These are phyloP conservation scores for Nanorana parkeri DNA, from an alignment of 2,113 vertebrate species.

Conservation along the genomic window DNA sequence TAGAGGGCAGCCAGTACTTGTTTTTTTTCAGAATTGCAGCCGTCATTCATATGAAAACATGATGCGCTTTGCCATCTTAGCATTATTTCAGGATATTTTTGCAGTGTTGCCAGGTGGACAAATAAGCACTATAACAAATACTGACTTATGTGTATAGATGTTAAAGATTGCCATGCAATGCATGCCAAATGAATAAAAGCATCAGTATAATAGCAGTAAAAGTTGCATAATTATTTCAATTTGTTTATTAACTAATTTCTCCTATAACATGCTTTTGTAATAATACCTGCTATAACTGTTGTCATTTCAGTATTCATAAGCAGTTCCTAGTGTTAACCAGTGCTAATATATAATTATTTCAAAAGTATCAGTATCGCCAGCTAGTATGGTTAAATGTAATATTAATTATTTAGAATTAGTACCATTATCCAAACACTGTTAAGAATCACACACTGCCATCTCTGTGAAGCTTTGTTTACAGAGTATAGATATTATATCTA, in stretches of 20 bases:
- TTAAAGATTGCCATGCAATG: slow-evolving; percentile 12
- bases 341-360: not conserved
- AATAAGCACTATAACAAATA: slow-evolving; percentile 29
- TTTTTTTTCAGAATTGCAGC: not conserved
- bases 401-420: too few relatives aligned
- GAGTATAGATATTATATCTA: too few relatives aligned
- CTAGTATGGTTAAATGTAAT: too few relatives aligned
- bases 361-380: not conserved
- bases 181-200: slow-evolving; percentile 30
- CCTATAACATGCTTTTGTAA: not conserved
- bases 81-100: slow-evolving; percentile 46
- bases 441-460: too few relatives aligned
- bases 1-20: slow-evolving; percentile 51
- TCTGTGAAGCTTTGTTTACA: too few relatives aligned
- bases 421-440: too few relatives aligned
- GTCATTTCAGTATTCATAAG: too few relatives aligned
- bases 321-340: too few relatives aligned
- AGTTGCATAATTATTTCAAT: not conserved
- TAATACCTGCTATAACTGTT: not conserved
- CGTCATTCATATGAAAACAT: not conserved
- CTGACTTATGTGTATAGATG: slow-evolving; percentile 31
- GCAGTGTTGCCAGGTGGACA: not conserved
- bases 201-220: not conserved
- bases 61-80: slow-evolving; percentile 45
- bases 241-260: not conserved